Conservation (phyloP, 2,113 vertebrate species). For the Lontra canadensis region DNA sequence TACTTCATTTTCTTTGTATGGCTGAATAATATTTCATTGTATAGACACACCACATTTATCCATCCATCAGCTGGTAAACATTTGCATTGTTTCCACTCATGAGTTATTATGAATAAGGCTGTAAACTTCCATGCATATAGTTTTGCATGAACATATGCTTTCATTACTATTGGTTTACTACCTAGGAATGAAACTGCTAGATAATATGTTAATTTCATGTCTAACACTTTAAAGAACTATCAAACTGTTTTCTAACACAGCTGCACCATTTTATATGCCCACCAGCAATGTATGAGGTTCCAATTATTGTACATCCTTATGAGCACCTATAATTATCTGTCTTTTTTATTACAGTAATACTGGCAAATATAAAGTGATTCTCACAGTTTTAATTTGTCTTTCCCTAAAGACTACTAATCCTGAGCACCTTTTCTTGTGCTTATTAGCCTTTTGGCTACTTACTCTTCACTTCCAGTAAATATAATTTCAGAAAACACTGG, state of each 20-base stretch:
- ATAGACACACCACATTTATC: not conserved
- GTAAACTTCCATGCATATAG: not conserved
- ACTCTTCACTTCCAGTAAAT: not conserved
- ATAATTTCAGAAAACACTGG: constrained; percentile 1
- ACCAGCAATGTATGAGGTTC: not conserved
- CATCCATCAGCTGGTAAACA: not conserved
- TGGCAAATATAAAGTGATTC: not conserved
- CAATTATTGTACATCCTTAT: not conserved
- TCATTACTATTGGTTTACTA: not conserved
- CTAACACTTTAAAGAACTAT: not conserved
- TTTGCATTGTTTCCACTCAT: not conserved
- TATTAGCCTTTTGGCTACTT: not conserved
- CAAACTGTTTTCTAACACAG: not conserved
- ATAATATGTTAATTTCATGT: not conserved
- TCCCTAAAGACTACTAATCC: not conserved
- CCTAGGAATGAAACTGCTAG: not conserved
- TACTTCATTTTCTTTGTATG: not conserved
- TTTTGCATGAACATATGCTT: not conserved
- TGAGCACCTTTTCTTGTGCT: not conserved
- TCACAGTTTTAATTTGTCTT: not conserved
- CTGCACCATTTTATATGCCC: not conserved
- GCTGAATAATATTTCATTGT: not conserved
- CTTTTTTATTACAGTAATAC: not conserved
- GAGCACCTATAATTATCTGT: not conserved
- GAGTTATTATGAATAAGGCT: not conserved